A percentile compares a stretch with the other conserved stretches of the same genome.
Evolutionary conservation across 2,888 invertebrate genomes (phyloP).

Genomic region (Lucinisca nassula): DNA sequence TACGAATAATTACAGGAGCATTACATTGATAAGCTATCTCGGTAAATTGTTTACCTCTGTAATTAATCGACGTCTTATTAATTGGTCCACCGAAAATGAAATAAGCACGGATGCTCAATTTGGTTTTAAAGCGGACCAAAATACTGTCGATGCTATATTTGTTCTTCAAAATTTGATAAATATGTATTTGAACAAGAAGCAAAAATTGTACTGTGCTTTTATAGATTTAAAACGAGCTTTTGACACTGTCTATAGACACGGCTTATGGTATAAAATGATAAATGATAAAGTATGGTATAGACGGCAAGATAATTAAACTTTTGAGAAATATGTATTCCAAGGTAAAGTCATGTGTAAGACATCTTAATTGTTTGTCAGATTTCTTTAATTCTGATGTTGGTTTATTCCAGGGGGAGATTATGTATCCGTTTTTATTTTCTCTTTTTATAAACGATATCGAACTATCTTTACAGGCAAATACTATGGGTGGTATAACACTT

Average conservation of each 20-base stretch:
- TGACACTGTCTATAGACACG: slow-evolving; percentile 9
- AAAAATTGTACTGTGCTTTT: not conserved
- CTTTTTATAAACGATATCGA: slow-evolving; percentile 11
- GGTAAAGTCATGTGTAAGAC: slow-evolving; percentile 4
- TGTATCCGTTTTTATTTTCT: not conserved
- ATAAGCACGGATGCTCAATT: not conserved
- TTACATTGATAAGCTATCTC: slow-evolving; percentile 6
- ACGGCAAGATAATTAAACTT: not conserved
- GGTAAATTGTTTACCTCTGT: slow-evolving; percentile 17
- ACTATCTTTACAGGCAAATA: slow-evolving; percentile 3
- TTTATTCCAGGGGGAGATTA: slow-evolving; percentile 21
- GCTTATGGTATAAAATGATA: slow-evolving; percentile 5
- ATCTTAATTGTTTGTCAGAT: not conserved
- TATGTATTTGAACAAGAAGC: not conserved
- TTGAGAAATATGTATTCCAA: not conserved
- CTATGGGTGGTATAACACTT: not conserved
- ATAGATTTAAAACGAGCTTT: slow-evolving; percentile 11
- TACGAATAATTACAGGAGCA: slow-evolving; percentile 6
- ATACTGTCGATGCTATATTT: slow-evolving; percentile 15
- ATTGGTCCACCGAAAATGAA: slow-evolving; percentile 6
- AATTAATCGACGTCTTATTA: slow-evolving; percentile 3
- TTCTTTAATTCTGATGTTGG: slow-evolving; percentile 7
- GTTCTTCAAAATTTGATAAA: slow-evolving; percentile 6
- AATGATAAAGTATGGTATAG: not conserved
- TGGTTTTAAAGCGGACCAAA: not conserved